These are phyloP conservation scores for Platypus cylindrus DNA, from an alignment of 2,888 invertebrate genomes.

Conservation along the genomic window DNA sequence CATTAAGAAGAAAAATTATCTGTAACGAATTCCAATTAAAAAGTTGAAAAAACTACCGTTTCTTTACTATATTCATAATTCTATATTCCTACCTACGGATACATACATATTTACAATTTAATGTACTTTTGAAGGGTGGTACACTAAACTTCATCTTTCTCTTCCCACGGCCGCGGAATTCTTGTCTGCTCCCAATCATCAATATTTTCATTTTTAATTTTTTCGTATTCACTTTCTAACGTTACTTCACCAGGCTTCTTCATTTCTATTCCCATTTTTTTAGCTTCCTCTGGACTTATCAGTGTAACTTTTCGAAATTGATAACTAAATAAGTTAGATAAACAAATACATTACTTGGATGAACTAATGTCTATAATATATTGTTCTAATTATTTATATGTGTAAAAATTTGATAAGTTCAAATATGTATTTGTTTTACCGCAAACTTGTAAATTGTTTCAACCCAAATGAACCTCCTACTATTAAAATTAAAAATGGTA, in stretches of 20 bases:
- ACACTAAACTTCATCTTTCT: slow-evolving; percentile 22
- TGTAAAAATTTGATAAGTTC: slow-evolving; percentile 1
- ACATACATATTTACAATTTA: too few relatives aligned
- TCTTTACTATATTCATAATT: too few relatives aligned
- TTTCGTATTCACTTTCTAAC: slow-evolving; percentile 61
- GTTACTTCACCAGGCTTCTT: slow-evolving; percentile 56
- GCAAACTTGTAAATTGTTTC: slow-evolving; percentile 58
- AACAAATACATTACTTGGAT: not conserved
- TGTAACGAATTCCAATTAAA: too few relatives aligned
- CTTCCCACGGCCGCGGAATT: slow-evolving; percentile 80
- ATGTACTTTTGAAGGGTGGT: too few relatives aligned
- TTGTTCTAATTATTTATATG: not conserved
- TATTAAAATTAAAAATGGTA: slow-evolving; percentile 61
- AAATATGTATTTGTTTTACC: slow-evolving; percentile 41
- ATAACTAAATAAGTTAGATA: slow-evolving; percentile 28
- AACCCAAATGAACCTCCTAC: slow-evolving; percentile 69
- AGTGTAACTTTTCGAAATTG: slow-evolving; percentile 43
- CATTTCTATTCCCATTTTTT: slow-evolving; percentile 52
- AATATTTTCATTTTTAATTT: slow-evolving; percentile 58
- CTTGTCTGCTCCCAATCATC: slow-evolving; percentile 77
- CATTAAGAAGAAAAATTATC: too few relatives aligned
- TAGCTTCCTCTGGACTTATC: slow-evolving; percentile 49
- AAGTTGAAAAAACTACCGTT: too few relatives aligned
- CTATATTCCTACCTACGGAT: too few relatives aligned
- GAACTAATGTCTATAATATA: not conserved